Base-by-base conservation (phyloP, 2,113 vertebrate genomes). In the Percopsis transmontana region DNA sequence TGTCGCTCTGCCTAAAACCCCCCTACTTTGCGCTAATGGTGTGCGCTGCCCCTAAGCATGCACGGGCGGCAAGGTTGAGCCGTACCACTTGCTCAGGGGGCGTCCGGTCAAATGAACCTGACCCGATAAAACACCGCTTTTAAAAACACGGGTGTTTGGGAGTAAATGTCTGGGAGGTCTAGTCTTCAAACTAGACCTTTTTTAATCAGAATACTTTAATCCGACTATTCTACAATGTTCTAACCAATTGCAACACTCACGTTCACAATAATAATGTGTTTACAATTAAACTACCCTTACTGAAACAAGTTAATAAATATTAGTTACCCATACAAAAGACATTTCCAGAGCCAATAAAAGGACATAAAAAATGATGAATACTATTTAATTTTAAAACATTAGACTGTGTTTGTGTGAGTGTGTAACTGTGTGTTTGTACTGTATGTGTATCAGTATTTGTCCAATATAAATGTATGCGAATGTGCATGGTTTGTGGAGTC, bases 131-230 rank as follows among this genome's bases (percentile, higher is more conserved):
- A 56, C 77, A 53, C 47, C 68, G 58, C 14, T 20, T 74, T 72
- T 80, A 55, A 19, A 66, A 50, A 75, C 2, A 14, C 70, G 72
- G 74, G 75, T 81, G 77, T 61, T 70, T 52, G 53, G 64, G 53
- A 79, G 69, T 64, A 85, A 74, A 68, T 44, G 38, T 59, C 51
- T 62, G 27, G 66, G 79, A 66, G 57, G 81, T 80, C 72, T 27
- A 53, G 3, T 47, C 38, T 39, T 64, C 24, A 63, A 23, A 44
- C 47, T 64, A 15, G 4, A 38, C 41, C 27, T 42, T 42, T 44
- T 24, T 38, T 47, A 58, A 67, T 81, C 61, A 65, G 18, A 57
- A 16, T 41, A 16, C 23, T 68, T 54, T 7, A 50, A 14, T 48
- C 19, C 40, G 27, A 33, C 27, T 33, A 33, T 33, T 33, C 8